Conservation (phyloP, 2,113 vertebrate species). For the Colossoma macropomum region DNA sequence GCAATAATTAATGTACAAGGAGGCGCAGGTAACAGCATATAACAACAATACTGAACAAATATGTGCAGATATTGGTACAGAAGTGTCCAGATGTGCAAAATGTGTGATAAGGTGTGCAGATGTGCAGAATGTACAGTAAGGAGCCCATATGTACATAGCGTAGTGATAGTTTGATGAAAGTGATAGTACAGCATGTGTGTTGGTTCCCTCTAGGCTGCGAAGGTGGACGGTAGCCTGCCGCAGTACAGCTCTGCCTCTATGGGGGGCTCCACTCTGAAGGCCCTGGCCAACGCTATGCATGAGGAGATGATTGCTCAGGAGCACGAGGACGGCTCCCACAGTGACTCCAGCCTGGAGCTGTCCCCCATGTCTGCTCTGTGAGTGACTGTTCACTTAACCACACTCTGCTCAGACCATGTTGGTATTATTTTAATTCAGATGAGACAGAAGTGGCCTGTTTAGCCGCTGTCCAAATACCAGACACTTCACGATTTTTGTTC, state of each 20-base stretch:
- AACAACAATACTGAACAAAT: no score
- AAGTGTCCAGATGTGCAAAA: no score
- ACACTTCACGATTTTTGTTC: no score
- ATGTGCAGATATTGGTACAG: no score
- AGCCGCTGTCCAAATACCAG: no score
- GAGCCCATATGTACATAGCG: no score
- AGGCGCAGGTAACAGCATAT: no score
- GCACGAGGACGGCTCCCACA: constrained; percentile 91
- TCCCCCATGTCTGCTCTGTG: constrained; percentile 91
- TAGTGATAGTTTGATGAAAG: background rate
- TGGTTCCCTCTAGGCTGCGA: constrained; percentile 76
- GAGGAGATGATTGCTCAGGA: constrained; percentile 92
- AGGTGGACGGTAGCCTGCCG: constrained; percentile 86
- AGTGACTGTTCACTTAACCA: constrained; percentile 66
- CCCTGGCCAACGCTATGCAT: constrained; percentile 85
- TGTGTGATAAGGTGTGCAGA: no score
- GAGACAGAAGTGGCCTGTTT: no score
- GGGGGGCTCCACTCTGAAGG: constrained; percentile 89
- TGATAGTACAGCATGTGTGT: background rate
- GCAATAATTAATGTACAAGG: no score
- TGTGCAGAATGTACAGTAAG: no score
- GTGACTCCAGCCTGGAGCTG: constrained; percentile 93
- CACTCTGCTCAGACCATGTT: background rate
- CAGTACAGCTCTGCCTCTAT: constrained; percentile 89
- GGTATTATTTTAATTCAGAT: no score